Percentiles rank a stretch among this genome's conserved stretches.
Conservation (phyloP, 2,888 invertebrate species). For the Schizaphis graminum region DNA sequence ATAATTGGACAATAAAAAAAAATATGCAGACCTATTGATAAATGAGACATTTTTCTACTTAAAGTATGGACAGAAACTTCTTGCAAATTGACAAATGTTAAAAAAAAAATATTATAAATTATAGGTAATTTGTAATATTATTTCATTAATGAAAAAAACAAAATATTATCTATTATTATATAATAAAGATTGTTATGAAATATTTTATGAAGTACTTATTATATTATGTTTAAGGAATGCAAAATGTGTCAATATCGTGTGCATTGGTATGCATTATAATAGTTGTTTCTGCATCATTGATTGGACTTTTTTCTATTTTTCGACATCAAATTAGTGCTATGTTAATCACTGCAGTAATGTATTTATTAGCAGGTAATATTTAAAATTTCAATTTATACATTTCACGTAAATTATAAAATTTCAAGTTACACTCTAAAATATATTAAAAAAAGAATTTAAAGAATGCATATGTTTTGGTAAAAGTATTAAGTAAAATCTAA, state of each 20-base stretch:
- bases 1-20: too few relatives aligned
- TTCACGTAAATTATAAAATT: neutral
- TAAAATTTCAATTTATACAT: neutral
- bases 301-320: conserved; percentile 90
- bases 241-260: conserved; percentile 95
- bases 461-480: neutral
- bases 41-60: too few relatives aligned
- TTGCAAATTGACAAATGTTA: too few relatives aligned
- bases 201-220: neutral
- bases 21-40: too few relatives aligned
- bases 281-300: conserved; percentile 86
- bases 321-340: conserved; percentile 94
- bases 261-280: conserved; percentile 92
- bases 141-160: neutral
- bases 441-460: neutral
- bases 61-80: too few relatives aligned
- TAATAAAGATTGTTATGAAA: neutral
- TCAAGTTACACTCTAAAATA: neutral
- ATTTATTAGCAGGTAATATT: conserved; percentile 85
- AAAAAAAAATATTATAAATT: neutral
- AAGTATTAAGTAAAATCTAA: neutral
- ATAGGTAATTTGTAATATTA: neutral
- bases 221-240: conserved; percentile 81
- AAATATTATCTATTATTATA: neutral
- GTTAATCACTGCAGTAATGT: conserved; percentile 94